Conservation (phyloP, 53 echinoderm and acorn worm genomes). For the Paracentrotus lividus region DNA sequence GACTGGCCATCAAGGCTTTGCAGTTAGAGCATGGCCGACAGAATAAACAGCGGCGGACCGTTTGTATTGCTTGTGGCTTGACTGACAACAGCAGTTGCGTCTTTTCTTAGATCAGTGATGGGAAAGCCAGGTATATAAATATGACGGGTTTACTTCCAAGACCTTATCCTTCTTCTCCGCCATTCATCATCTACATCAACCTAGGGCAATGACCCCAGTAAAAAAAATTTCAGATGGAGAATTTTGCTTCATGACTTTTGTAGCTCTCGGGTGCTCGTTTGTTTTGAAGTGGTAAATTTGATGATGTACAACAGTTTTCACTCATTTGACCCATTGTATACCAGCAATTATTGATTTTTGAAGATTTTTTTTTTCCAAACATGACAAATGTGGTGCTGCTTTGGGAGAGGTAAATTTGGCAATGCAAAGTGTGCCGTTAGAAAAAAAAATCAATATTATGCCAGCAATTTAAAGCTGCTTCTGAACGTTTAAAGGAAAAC, state of each 20-base stretch:
- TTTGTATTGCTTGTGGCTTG: slow-evolving; percentile 17
- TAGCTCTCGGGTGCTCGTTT: too few species aligned
- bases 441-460: too few species aligned
- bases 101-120: slow-evolving; percentile 52
- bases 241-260: not conserved
- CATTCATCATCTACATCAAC: slow-evolving; percentile 47
- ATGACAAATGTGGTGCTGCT: too few species aligned
- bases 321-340: too few species aligned
- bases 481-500: too few species aligned
- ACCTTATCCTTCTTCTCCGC: not conserved
- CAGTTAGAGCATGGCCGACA: not conserved
- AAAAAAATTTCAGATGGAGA: not conserved
- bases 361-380: too few species aligned
- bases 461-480: too few species aligned
- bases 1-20: not conserved
- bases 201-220: slow-evolving; percentile 17
- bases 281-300: too few species aligned
- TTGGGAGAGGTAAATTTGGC: too few species aligned
- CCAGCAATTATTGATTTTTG: too few species aligned
- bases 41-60: slow-evolving; percentile 5
- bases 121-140: slow-evolving; percentile 37
- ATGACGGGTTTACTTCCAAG: slow-evolving; percentile 32
- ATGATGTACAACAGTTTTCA: too few species aligned
- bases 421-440: too few species aligned
- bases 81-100: slow-evolving; percentile 54